Evolutionary conservation across 2,888 invertebrate species (phyloP).

Genomic region (Dendrolimus pini): DNA sequence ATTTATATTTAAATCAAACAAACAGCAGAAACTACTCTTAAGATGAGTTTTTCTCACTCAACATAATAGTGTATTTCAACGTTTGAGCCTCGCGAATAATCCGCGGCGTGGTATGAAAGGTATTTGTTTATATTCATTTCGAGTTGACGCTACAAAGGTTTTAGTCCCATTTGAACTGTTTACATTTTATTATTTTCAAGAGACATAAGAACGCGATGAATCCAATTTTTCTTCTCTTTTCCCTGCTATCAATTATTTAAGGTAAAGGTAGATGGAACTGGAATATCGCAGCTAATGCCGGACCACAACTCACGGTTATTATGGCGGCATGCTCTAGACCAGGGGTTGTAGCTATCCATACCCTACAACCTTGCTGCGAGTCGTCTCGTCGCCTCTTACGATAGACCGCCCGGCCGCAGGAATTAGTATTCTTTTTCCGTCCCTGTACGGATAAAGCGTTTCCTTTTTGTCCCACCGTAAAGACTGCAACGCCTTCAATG

Average conservation of each 20-base stretch:
- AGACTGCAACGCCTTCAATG: too few species aligned
- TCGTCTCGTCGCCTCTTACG: too few species aligned
- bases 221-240: slow-evolving; percentile 1
- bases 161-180: slow-evolving; percentile 17
- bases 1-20: too few species aligned
- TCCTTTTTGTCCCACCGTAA: not conserved
- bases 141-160: slow-evolving; percentile 14
- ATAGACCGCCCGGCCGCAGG: too few species aligned
- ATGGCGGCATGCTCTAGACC: too few species aligned
- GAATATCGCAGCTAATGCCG: not conserved
- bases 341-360: too few species aligned
- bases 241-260: not conserved
- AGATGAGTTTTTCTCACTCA: too few species aligned
- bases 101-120: slow-evolving; percentile 7
- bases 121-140: slow-evolving; percentile 18
- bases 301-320: too few species aligned
- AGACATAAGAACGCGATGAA: not conserved
- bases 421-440: too few species aligned
- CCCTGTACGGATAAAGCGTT: too few species aligned
- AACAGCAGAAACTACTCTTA: too few species aligned
- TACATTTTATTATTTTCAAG: not conserved
- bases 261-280: not conserved
- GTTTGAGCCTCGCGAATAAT: not conserved
- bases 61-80: not conserved
- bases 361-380: too few species aligned